Base-by-base conservation (phyloP, 2,113 vertebrate genomes). In the Seriola quinqueradiata region DNA sequence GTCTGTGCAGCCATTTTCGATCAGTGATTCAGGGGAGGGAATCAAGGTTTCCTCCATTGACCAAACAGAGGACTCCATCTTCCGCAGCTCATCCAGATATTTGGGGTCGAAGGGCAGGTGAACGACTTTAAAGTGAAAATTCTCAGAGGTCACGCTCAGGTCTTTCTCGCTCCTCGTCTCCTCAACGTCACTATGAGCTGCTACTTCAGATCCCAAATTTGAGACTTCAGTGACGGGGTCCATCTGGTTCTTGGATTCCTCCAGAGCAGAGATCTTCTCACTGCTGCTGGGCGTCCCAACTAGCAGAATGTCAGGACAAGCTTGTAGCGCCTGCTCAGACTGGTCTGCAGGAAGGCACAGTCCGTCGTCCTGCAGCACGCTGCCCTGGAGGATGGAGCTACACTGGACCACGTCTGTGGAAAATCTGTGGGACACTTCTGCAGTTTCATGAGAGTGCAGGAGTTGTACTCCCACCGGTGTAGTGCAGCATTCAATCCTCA, bases 11-110 rank as follows among this genome's bases (percentile, higher is more conserved):
- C 67, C 57, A 11, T 87, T 90, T 34, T 82, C 79, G 9, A 83
- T 57, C 61, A 89, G 23, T 1, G 71, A 89, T 3, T 92, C 93
- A 0, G 81, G 55, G 1, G 93, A 89, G 1, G 91, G 80, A 12
- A 90, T 67, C 42, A 92, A 78, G 70, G 93, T 72, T 21, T 95
- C 90, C 9, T 89, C 93, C 17, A 83, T 40, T 0, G 95, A 95
- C 95, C 94, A 95, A 67, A 95, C 86, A 0, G 86, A 91, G 10
- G 92, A 89, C 50, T 95, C 94, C 65, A 93, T 91, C 81, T 89
- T 92, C 57, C 73, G 82, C 38, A 93, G 74, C 61, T 95, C 88
- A 17, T 94, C 90, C 78, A 94, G 77, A 61, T 91, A 92, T 36
- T 83, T 82, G 0, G 90, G 25, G 25, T 94, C 87, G 34, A 94